phyloP scores from a whole-genome alignment of 2,888 invertebrate species.

The Metalampra italica region DNA sequence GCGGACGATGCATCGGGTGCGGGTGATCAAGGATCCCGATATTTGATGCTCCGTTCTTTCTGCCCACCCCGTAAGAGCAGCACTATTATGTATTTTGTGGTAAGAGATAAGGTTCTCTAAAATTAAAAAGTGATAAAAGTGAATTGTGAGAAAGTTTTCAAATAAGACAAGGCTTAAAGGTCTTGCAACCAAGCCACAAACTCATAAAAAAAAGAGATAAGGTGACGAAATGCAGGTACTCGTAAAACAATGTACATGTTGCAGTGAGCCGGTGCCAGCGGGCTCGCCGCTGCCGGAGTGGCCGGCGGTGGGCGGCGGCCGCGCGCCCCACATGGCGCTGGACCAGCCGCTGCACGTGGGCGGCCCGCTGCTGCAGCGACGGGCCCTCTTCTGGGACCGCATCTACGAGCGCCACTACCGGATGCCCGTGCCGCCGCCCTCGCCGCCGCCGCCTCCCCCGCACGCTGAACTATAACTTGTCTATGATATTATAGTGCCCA shows the following conservation, averaged over 20 bases:
- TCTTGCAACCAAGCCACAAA: too few relatives aligned
- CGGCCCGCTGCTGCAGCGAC: constrained; percentile 20
- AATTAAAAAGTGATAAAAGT: too few relatives aligned
- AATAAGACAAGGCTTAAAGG: too few relatives aligned
- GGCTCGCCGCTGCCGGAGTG: constrained; percentile 30
- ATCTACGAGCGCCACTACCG: constrained; percentile 37
- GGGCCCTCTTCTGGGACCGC: constrained; percentile 34
- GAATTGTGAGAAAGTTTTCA: too few relatives aligned
- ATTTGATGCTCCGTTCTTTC: too few relatives aligned
- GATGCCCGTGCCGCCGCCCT: constrained; percentile 26
- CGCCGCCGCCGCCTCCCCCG: constrained; percentile 7
- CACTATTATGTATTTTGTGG: too few relatives aligned
- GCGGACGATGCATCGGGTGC: too few relatives aligned
- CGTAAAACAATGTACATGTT: constrained; percentile 21
- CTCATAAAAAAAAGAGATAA: too few relatives aligned
- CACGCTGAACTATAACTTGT: constrained; percentile 15
- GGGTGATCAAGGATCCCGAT: too few relatives aligned
- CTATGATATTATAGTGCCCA: not conserved
- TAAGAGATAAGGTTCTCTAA: too few relatives aligned
- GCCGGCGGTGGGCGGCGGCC: constrained; percentile 26
- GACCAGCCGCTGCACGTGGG: constrained; percentile 23
- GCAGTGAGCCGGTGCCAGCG: constrained; percentile 21
- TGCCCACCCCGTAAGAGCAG: too few relatives aligned
- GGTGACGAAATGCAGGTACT: too few relatives aligned
- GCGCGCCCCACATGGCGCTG: constrained; percentile 37